These are phyloP conservation scores for Drosophila rellima DNA, from an alignment of 2,888 invertebrate species.

Conservation along the genomic window DNA sequence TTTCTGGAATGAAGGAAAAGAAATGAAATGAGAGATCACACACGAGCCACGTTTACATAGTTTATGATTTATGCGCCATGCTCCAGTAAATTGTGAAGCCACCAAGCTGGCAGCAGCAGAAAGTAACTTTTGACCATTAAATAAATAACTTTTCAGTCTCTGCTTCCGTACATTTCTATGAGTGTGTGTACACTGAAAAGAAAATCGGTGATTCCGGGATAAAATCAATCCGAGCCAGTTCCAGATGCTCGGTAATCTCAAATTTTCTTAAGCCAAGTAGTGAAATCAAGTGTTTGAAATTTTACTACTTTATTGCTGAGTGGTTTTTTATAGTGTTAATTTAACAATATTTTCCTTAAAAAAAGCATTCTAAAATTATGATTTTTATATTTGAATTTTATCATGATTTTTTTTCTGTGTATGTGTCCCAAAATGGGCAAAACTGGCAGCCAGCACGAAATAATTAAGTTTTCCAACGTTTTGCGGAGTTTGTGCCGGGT, in stretches of 20 bases:
- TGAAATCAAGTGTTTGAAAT: too few relatives aligned
- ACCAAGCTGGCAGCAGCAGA: slow-evolving; percentile 58
- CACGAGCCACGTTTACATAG: slow-evolving; percentile 67
- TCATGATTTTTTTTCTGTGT: neutral
- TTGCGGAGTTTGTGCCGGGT: slow-evolving; percentile 57
- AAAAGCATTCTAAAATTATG: too few relatives aligned
- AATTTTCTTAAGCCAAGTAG: too few relatives aligned
- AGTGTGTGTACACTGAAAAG: too few relatives aligned
- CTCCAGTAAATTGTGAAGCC: slow-evolving; percentile 65
- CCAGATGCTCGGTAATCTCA: too few relatives aligned
- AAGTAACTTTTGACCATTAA: slow-evolving; percentile 81
- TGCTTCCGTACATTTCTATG: slow-evolving; percentile 15
- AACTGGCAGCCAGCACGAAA: slow-evolving; percentile 65
- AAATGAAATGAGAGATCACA: slow-evolving; percentile 25
- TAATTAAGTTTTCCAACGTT: slow-evolving; percentile 79
- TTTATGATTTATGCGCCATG: slow-evolving; percentile 72
- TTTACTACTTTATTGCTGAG: too few relatives aligned
- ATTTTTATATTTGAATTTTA: too few relatives aligned
- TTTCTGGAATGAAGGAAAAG: neutral
- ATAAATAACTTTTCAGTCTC: slow-evolving; percentile 75
- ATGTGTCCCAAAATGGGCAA: slow-evolving; percentile 63
- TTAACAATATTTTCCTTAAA: too few relatives aligned
- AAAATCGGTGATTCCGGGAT: too few relatives aligned
- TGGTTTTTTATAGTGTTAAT: too few relatives aligned
- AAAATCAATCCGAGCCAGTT: too few relatives aligned